These are phyloP conservation scores for Tethea ocularis DNA, from an alignment of 2,888 invertebrate species.

Conservation along the genomic window DNA sequence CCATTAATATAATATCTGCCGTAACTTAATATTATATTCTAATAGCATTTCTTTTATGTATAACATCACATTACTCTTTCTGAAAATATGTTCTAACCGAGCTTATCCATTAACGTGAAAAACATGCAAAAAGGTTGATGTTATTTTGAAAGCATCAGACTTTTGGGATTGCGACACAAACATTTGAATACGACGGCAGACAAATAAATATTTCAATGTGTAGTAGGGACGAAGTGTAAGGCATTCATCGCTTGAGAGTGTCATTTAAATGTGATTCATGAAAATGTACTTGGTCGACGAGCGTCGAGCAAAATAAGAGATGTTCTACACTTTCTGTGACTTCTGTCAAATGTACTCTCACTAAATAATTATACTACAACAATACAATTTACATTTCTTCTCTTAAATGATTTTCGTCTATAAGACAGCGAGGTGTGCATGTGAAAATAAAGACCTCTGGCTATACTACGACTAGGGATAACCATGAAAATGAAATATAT, in stretches of 20 bases:
- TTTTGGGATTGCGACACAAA: constrained; percentile 33
- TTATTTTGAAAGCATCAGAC: constrained; percentile 14
- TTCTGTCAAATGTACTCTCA: not conserved
- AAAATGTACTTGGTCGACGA: constrained; percentile 44
- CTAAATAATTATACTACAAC: not conserved
- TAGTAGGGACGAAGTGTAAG: constrained; percentile 44
- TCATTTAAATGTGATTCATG: constrained; percentile 60
- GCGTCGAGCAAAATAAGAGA: constrained; percentile 27
- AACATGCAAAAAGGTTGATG: constrained; percentile 15
- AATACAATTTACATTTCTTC: not conserved
- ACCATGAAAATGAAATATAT: rapidly evolving
- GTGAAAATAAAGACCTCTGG: not conserved
- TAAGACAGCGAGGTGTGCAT: not conserved
- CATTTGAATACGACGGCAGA: constrained; percentile 43
- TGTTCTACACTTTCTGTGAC: constrained; percentile 23
- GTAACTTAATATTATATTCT: not conserved
- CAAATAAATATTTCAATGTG: constrained; percentile 58
- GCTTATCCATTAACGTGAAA: constrained; percentile 10
- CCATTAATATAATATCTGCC: not conserved
- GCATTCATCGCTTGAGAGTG: constrained; percentile 54
- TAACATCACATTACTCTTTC: not conserved
- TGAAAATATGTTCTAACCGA: not conserved
- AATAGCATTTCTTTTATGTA: not conserved
- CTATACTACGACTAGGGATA: not conserved
- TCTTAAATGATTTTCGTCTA: not conserved